Base-by-base conservation (phyloP, 2,797 vertebrate genomes). In the Cryptoblepharus egeriae region DNA sequence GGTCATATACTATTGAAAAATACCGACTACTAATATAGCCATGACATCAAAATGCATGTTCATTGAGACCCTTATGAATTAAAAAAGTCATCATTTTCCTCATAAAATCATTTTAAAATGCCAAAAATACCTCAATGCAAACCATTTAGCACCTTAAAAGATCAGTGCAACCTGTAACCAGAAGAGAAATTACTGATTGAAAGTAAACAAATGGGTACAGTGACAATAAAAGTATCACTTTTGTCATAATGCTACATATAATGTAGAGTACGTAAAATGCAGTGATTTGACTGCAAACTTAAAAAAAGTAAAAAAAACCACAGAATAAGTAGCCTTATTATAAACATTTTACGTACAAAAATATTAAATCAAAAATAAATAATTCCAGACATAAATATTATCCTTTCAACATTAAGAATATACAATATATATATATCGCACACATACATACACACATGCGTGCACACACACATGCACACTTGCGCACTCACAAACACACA, bases 291-390 rank as follows among this genome's bases (percentile, higher is more conserved):
- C 95, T 95, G 96, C 95, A 95, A 83, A 83, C 83, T 87, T 91
- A 68, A 26, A 55, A 80, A 49, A 49, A 42, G 11, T 24, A 60
- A 93, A 58, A 75, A 72, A 76, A 87, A 88, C 89, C 39, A 93
- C 77, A 93, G 87, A 73, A 87, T 93, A 94, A 93, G 95, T 95
- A 95, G 95, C 95, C 94, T 90, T 93, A 94, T 95, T 92, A 96
- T 92, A 95, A 93, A 95, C 94, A 95, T 96, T 96, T 96, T 95
- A 96, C 93, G 91, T 95, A 96, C 92, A 96, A 95, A 96, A 96
- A 96, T 96, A 96, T 96, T 96, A 96, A 95, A 96, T 95, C 95
- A 93, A 95, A 81, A 97, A 96, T 96, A 97, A 97, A 97, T 97
- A 96, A 97, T 94, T 94, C 94, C 89, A 92, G 93, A 95, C 96